phyloP scores from a whole-genome alignment of 2,888 invertebrate genomes.

The Orthosia gracilis region DNA sequence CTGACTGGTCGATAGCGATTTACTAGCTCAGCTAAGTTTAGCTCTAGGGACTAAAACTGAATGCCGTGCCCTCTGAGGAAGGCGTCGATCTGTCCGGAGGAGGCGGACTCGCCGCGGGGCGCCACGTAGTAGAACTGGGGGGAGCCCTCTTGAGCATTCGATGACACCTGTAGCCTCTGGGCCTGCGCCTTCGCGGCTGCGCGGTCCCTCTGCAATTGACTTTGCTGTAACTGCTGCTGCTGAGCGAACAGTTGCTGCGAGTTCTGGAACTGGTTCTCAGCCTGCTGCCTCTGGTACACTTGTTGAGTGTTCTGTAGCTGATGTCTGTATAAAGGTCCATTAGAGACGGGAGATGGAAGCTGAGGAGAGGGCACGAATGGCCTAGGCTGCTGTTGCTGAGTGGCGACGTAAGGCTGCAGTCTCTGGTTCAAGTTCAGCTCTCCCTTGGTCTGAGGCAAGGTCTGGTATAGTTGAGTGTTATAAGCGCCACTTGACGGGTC shows the following conservation, averaged over 20 bases:
- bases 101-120: constrained; percentile 87
- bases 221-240: constrained; percentile 93
- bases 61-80: constrained; percentile 94
- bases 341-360: constrained; percentile 83
- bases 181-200: constrained; percentile 90
- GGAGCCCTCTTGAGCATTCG: constrained; percentile 78
- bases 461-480: constrained; percentile 95
- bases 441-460: constrained; percentile 93
- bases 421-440: constrained; percentile 94
- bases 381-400: constrained; percentile 89
- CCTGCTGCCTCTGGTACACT: constrained; percentile 92
- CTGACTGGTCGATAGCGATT: constrained; percentile 75
- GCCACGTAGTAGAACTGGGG: constrained; percentile 92
- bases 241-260: constrained; percentile 93
- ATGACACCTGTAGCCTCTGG: constrained; percentile 81
- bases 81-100: constrained; percentile 95
- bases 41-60: constrained; percentile 89
- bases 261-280: constrained; percentile 91
- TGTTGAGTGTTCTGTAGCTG: constrained; percentile 88
- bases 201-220: constrained; percentile 92
- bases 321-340: constrained; percentile 88
- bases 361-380: constrained; percentile 92
- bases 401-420: constrained; percentile 94
- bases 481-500: constrained; percentile 95
- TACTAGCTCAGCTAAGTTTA: constrained; percentile 76